phyloP scores from a whole-genome alignment of 2,113 vertebrate species.

The Crypturellus undulatus region DNA sequence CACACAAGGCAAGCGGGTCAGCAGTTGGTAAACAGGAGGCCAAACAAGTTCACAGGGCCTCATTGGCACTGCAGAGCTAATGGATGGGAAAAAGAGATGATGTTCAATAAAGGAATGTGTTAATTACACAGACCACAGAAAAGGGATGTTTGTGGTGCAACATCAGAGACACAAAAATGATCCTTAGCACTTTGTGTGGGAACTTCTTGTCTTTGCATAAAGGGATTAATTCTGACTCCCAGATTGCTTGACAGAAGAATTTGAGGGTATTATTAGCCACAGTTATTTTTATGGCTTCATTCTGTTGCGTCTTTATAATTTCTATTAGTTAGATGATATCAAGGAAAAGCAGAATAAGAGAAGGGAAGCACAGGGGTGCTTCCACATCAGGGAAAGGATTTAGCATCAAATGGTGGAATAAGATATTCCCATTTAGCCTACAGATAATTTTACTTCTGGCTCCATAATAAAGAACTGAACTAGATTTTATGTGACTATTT shows the following conservation, averaged over 20 bases:
- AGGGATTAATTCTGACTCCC: background rate
- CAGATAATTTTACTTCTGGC: background rate
- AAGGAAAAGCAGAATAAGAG: background rate
- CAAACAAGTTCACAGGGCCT: background rate
- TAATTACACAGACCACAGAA: background rate
- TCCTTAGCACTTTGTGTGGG: background rate
- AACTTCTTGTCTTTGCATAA: background rate
- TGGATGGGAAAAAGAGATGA: background rate
- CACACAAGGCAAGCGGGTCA: background rate
- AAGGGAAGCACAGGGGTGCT: background rate
- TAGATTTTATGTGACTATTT: background rate
- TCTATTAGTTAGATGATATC: background rate
- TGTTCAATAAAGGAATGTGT: background rate
- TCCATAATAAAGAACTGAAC: background rate
- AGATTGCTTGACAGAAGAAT: background rate
- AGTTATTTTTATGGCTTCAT: background rate
- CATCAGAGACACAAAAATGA: background rate
- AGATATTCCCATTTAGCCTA: background rate
- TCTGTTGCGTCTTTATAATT: background rate
- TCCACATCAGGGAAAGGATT: background rate
- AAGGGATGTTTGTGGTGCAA: background rate
- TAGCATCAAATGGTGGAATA: background rate
- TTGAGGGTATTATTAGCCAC: background rate
- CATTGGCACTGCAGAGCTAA: accelerated
- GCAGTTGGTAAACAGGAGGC: accelerated